These are phyloP conservation scores for Lomographa bimaculata DNA, from an alignment of 2,888 invertebrate genomes.

Conservation along the genomic window DNA sequence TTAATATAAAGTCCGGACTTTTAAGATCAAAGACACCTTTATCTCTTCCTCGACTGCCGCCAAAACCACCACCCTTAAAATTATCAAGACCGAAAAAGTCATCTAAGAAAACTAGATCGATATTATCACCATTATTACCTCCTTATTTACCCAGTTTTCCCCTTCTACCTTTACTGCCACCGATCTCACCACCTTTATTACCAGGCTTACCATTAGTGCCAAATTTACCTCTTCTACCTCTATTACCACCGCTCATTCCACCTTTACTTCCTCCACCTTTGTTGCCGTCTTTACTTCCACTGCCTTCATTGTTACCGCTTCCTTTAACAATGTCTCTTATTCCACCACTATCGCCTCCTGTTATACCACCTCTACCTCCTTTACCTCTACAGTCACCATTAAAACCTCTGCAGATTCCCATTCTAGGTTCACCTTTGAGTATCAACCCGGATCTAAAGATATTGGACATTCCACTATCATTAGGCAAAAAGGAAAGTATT, in stretches of 20 bases:
- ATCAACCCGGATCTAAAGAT: conserved; percentile 24
- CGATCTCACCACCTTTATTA: conserved; percentile 35
- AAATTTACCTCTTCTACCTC: conserved; percentile 34
- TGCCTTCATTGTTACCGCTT: no score
- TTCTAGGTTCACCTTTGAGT: conserved; percentile 40
- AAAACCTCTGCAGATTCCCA: conserved; percentile 44
- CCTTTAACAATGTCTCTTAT: no score
- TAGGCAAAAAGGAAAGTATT: conserved; percentile 34
- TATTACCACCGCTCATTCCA: conserved; percentile 31
- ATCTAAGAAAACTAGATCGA: conserved; percentile 28
- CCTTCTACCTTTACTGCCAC: conserved; percentile 34
- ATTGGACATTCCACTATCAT: conserved; percentile 27
- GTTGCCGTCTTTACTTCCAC: conserved; percentile 11
- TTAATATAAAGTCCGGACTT: conserved; percentile 47
- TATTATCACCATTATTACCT: conserved; percentile 34
- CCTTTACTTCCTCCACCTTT: conserved; percentile 24
- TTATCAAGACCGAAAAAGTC: conserved; percentile 15
- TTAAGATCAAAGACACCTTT: conserved; percentile 30
- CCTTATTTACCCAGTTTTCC: conserved; percentile 29
- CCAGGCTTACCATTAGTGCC: conserved; percentile 35
- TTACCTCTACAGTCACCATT: conserved; percentile 28
- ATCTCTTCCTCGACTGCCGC: conserved; percentile 35
- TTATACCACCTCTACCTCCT: conserved; percentile 32
- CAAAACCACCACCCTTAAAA: conserved; percentile 34
- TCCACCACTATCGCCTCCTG: no score